Conservation (phyloP, 2,888 invertebrate genomes). For the Lucinisca nassula region DNA sequence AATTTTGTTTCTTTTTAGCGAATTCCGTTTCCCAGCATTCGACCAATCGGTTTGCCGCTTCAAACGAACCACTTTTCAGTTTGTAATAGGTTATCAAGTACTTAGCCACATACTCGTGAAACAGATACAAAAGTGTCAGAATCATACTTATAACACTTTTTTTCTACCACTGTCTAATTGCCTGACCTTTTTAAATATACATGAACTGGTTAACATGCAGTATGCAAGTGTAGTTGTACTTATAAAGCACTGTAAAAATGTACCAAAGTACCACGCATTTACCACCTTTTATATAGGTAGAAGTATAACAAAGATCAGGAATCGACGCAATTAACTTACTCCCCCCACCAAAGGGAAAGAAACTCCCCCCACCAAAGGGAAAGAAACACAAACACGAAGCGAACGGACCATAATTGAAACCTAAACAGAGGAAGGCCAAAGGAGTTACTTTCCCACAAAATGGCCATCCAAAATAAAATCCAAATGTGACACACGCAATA, state of each 20-base stretch:
- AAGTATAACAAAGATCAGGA: too few species aligned
- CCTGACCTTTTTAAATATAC: background rate
- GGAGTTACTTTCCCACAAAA: too few species aligned
- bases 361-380: too few species aligned
- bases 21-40: background rate
- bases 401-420: too few species aligned
- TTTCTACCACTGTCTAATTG: background rate
- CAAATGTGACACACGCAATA: too few species aligned
- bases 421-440: too few species aligned
- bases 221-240: background rate
- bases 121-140: background rate
- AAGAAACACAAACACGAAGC: too few species aligned
- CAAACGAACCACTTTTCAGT: background rate
- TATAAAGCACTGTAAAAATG: background rate
- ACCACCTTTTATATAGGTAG: background rate
- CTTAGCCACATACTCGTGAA: slow-evolving; percentile 13
- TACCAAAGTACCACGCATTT: background rate
- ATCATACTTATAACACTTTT: background rate
- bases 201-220: background rate
- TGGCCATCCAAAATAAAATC: too few species aligned
- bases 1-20: background rate
- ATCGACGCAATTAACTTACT: too few species aligned
- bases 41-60: background rate
- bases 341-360: too few species aligned
- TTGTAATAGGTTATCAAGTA: background rate